Evolutionary conservation across 2,113 vertebrate genomes (phyloP).

Genomic region (Plotosus lineatus): DNA sequence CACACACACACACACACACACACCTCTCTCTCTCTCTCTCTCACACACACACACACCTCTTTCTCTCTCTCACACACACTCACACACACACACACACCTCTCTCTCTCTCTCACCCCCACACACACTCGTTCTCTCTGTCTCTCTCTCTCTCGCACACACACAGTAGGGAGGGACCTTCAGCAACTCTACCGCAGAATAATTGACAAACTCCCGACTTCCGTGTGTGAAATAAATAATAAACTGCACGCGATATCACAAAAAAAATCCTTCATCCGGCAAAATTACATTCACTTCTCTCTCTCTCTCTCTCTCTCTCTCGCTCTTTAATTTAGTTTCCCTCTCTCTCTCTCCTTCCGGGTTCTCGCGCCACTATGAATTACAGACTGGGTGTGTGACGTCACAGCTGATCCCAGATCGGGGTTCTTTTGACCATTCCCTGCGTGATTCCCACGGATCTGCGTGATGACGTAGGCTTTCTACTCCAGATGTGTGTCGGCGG

Average conservation of each 20-base stretch:
- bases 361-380: background rate
- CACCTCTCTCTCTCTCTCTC: too few species aligned
- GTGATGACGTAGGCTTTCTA: background rate
- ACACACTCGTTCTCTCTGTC: too few species aligned
- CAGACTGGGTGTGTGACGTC: background rate
- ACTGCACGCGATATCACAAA: background rate
- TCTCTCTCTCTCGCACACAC: too few species aligned
- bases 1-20: background rate
- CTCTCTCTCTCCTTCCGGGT: background rate
- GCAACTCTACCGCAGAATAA: background rate
- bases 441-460: background rate
- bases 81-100: too few species aligned
- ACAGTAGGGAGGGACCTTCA: slow-evolving; percentile 5
- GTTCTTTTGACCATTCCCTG: too few species aligned
- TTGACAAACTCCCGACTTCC: background rate
- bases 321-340: too few species aligned
- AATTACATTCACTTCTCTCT: background rate
- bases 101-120: too few species aligned
- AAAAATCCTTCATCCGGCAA: background rate
- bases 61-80: too few species aligned
- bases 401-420: background rate
- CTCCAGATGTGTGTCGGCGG: too few species aligned
- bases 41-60: background rate
- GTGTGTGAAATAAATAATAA: background rate
- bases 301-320: too few species aligned